phyloP scores from a whole-genome alignment of 2,113 vertebrate species.

The Pandion haliaetus region DNA sequence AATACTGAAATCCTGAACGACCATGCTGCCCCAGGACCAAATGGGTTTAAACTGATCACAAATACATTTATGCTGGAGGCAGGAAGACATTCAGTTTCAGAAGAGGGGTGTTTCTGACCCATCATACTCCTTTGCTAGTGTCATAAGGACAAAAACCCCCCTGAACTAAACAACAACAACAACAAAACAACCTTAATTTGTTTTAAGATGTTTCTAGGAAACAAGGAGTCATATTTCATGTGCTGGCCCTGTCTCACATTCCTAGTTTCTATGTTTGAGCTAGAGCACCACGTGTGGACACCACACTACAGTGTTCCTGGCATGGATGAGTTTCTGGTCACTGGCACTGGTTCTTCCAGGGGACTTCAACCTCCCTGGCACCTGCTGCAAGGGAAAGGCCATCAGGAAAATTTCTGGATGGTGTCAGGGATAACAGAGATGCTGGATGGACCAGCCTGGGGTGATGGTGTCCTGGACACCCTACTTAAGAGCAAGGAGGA shows the following conservation, averaged over 20 bases:
- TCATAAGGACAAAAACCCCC: neutral
- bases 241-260: neutral
- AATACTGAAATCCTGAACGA: neutral
- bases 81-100: neutral
- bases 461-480: neutral
- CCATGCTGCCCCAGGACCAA: neutral
- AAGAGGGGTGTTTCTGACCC: neutral
- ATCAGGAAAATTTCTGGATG: neutral
- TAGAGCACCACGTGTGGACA: neutral
- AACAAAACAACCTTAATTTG: neutral
- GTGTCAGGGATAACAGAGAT: neutral
- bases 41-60: neutral
- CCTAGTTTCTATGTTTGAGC: neutral
- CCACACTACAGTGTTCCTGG: neutral
- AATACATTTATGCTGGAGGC: neutral
- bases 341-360: neutral
- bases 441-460: neutral
- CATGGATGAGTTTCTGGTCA: neutral
- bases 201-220: neutral
- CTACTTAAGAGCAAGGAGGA: neutral
- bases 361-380: neutral
- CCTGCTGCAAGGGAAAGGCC: neutral
- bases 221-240: neutral
- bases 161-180: neutral
- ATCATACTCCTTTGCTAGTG: neutral